Percentiles rank a stretch among this genome's conserved stretches.
phyloP scores from a whole-genome alignment of 2,113 vertebrate genomes.

The Podarcis raffonei region DNA sequence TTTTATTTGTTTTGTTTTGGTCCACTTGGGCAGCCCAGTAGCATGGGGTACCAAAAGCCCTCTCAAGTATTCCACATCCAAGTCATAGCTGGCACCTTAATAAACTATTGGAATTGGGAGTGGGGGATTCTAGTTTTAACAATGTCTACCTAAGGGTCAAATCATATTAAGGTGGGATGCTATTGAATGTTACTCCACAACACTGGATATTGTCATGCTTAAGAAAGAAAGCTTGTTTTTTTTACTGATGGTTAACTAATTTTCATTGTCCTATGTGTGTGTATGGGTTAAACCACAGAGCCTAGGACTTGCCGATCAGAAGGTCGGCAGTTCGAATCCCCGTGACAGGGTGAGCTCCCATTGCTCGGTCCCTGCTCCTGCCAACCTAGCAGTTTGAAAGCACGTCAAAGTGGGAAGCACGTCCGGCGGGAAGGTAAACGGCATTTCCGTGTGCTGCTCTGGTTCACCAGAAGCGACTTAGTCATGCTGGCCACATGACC shows the following conservation, averaged over 20 bases:
- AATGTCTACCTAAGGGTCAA: not conserved
- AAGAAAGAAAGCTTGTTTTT: not conserved
- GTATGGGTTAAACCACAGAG: no score
- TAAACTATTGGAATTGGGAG: not conserved
- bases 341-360: no score
- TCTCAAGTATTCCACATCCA: not conserved
- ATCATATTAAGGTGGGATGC: not conserved
- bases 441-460: no score
- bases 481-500: no score
- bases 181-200: not conserved
- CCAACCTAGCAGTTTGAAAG: no score
- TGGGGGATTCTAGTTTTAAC: not conserved
- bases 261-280: not conserved
- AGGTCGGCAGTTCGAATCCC: no score
- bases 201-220: not conserved
- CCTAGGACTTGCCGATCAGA: no score
- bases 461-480: no score
- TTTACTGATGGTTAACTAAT: not conserved
- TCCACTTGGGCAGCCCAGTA: not conserved
- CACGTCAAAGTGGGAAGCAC: no score
- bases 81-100: not conserved
- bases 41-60: not conserved
- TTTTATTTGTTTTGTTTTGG: no score
- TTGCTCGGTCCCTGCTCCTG: no score
- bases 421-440: no score